Evolutionary conservation across 2,888 invertebrate genomes (phyloP).

Genomic region (Seladonia tumulorum): DNA sequence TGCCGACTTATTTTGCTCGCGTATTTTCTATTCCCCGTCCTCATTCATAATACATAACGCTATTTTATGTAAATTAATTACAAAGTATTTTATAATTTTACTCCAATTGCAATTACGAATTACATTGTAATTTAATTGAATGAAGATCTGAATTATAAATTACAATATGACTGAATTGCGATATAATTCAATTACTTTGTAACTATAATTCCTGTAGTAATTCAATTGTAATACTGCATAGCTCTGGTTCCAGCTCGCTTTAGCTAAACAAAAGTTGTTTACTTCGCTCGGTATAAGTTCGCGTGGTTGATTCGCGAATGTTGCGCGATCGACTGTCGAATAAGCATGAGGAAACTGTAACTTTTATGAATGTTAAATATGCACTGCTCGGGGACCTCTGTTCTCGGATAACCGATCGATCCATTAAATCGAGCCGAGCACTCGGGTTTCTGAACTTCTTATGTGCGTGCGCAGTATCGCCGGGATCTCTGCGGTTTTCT

Average conservation of each 20-base stretch:
- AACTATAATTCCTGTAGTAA: too few relatives aligned
- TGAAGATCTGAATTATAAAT: too few relatives aligned
- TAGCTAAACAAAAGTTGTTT: background rate
- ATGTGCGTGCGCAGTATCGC: background rate
- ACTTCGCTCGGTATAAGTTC: background rate
- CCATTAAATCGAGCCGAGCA: conserved; percentile 16
- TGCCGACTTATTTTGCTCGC: too few relatives aligned
- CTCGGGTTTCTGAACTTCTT: conserved; percentile 12
- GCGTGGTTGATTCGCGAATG: conserved; percentile 13
- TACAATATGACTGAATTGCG: too few relatives aligned
- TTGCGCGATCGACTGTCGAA: background rate
- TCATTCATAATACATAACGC: too few relatives aligned
- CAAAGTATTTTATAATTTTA: too few relatives aligned
- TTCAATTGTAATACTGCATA: too few relatives aligned
- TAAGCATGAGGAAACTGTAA: conserved; percentile 17
- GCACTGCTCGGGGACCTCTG: background rate
- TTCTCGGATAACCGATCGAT: conserved; percentile 26
- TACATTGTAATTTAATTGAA: too few relatives aligned
- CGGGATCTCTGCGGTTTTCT: conserved; percentile 7
- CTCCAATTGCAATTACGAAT: too few relatives aligned
- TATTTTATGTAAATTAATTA: too few relatives aligned
- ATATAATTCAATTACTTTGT: too few relatives aligned
- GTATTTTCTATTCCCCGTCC: too few relatives aligned
- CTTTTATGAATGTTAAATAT: conserved; percentile 35
- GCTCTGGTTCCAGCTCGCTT: background rate